phyloP scores from a whole-genome alignment of 2,797 vertebrate species.

The Eupleurogrammus muticus region DNA sequence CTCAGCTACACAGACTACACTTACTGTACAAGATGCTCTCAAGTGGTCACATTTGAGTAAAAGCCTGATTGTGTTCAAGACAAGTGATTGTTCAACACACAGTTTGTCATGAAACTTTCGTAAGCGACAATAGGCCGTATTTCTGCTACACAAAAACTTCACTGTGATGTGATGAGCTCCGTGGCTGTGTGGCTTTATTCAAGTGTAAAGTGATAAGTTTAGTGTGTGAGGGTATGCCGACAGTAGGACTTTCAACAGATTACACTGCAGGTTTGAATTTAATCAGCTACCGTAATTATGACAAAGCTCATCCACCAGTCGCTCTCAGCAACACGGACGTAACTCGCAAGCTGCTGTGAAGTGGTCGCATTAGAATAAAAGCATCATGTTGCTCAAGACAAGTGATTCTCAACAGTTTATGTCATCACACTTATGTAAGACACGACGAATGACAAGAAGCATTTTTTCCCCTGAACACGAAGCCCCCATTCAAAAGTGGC shows the following conservation, averaged over 20 bases:
- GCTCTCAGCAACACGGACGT: slow-evolving; percentile 17
- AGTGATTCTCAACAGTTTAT: slow-evolving; percentile 19
- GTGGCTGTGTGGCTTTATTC: slow-evolving; percentile 40
- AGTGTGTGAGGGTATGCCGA: slow-evolving; percentile 32
- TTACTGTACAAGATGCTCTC: too few relatives aligned
- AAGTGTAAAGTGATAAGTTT: slow-evolving; percentile 47
- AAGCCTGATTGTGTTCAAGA: too few relatives aligned
- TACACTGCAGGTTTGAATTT: slow-evolving; percentile 55
- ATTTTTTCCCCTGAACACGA: too few relatives aligned
- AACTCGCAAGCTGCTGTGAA: slow-evolving; percentile 28
- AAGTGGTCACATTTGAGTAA: too few relatives aligned
- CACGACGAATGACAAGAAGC: neutral
- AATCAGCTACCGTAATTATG: slow-evolving; percentile 61
- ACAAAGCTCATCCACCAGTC: slow-evolving; percentile 29
- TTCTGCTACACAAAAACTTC: neutral
- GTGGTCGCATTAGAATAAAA: slow-evolving; percentile 31
- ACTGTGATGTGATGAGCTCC: slow-evolving; percentile 51
- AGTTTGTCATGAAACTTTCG: too few relatives aligned
- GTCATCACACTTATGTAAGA: neutral
- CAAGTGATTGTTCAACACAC: too few relatives aligned
- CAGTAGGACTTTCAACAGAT: slow-evolving; percentile 35
- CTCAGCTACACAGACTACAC: too few relatives aligned
- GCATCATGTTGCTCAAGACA: slow-evolving; percentile 17
- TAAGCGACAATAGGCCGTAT: too few relatives aligned
- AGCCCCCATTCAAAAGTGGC: too few relatives aligned